Conservation (phyloP, 1,140 invertebrate species). For the Drosophila nannoptera region DNA sequence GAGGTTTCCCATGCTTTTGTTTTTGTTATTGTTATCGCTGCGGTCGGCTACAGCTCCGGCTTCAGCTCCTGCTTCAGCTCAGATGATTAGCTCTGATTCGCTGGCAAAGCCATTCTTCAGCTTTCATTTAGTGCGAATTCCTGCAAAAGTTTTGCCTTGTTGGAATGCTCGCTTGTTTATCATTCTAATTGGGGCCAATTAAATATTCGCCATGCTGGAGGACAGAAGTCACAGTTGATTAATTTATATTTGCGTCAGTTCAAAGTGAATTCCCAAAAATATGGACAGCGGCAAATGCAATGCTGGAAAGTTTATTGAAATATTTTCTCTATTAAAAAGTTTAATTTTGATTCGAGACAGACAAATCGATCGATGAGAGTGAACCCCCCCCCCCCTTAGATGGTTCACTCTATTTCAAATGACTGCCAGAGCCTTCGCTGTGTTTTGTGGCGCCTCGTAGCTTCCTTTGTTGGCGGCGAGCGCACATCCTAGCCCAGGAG, state of each 20-base stretch:
- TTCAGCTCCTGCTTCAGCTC: slow-evolving; percentile 33
- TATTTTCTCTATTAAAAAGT: too few relatives aligned
- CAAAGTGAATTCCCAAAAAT: too few relatives aligned
- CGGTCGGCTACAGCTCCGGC: slow-evolving; percentile 10
- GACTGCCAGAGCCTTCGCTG: too few relatives aligned
- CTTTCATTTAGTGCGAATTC: slow-evolving; percentile 6
- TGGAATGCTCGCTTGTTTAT: slow-evolving; percentile 25
- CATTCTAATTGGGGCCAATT: slow-evolving; percentile 26
- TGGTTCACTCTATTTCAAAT: too few relatives aligned
- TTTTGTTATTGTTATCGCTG: neutral
- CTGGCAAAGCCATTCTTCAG: slow-evolving; percentile 23
- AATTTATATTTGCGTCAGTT: too few relatives aligned
- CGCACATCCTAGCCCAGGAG: slow-evolving; percentile 21
- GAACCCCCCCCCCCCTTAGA: too few relatives aligned
- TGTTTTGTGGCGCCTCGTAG: too few relatives aligned
- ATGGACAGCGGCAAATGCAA: too few relatives aligned
- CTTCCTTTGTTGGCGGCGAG: slow-evolving; percentile 14
- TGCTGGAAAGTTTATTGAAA: too few relatives aligned
- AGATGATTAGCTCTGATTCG: slow-evolving; percentile 55
- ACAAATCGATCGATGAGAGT: too few relatives aligned
- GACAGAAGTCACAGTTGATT: too few relatives aligned
- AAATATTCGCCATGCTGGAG: slow-evolving; percentile 18
- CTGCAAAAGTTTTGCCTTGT: neutral
- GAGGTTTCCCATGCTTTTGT: slow-evolving; percentile 44
- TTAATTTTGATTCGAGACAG: too few relatives aligned